Evolutionary conservation across 1,140 invertebrate species (phyloP), one percentile per base, ranked within the genome.

Genomic region (Limonius californicus): DNA sequence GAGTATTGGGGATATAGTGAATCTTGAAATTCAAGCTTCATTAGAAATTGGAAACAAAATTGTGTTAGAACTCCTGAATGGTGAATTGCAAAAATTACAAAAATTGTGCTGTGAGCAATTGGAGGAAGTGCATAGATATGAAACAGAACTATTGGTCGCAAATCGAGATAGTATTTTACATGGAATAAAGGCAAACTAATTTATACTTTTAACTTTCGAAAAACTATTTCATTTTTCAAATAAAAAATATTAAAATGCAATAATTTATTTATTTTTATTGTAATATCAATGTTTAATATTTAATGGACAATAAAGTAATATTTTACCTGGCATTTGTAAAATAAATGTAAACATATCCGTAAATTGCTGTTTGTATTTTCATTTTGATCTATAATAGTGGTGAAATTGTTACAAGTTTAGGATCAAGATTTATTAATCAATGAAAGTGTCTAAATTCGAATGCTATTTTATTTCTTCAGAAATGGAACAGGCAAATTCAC

Each of bases 1-100:
- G 20, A 72, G 63, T 27, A 54, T 76, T 32, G 69, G 68, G 23
- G 58, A 69, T 54, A 71, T 76, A 35, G 64, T 68, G 8, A 63
- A 64, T 11, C 61, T 69, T 59, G 60, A 70, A 59, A 54, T 62
- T 55, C 27, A 39, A 2, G 56, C 42, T 16, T 61, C 59, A 2
- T 14, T 61, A 7, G 16, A 45, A 32, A 54, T 53, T 27, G 60
- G 53, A 19, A 50, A 50, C 15, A 6, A 18, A 11, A 18, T 18
- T 8, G 7, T 19, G 2, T 12, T 50, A 18, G 6, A 50, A 8
- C 7, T 2, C 2, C 12, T 50, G 4, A 18, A 18, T 18, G 16
- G 2, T 11, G 45, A 50, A 50, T 8, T 50, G 20, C 3, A 50
- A 8, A 50, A 50, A 21, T 21, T 50, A 19, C 16, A 50, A 18